Evolutionary conservation across 2,797 vertebrate species (phyloP), one percentile per base, ranked within the genome.

Genomic region (Halcyon leucocephala): DNA sequence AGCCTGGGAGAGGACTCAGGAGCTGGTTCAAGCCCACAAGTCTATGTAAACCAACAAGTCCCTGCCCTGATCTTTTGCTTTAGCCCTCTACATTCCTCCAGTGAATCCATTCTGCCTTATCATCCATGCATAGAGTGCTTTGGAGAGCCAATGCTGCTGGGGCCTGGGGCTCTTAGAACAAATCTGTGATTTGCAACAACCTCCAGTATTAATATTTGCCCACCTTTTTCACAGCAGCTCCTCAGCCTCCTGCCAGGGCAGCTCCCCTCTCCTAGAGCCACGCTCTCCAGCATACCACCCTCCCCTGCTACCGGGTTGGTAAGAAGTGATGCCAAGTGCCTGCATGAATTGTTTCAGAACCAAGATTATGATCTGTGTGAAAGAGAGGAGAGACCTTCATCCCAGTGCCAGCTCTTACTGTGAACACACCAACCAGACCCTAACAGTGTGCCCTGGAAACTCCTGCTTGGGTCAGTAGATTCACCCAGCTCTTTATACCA

Each of bases 71-170:
- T 22, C 49, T 79, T 35, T 41, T 33, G 24, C 49, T 65, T 49
- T 66, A 35, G 11, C 4, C 19, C 18, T 44, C 28, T 39, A 3
- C 19, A 4, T 20, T 52, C 9, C 33, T n/a, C 16, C 33, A 17
- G 35, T 14, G 51, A 82, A 52, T 28, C 49, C 79, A 7, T 18
- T 35, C 67, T 26, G 17, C 69, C n/a, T 39, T 44, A 0, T 1
- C 7, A 11, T 10, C 10, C 2, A 9, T 1, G 6, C 2, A 6
- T 14, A 9, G 10, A 24, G 60, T 12, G 60, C 39, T 58, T 25
- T 19, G 37, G 12, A 64, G 14, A 83, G 28, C 41, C 52, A 55
- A 26, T 2, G 12, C 81, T 51, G 76, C 39, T 57, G 41, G 44
- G 54, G 37, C 25, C 78, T 24, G 25, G 18, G 65, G 39, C 49